A percentile compares a stretch with the other conserved stretches of the same genome.
Conservation (phyloP, 2,888 invertebrate species). For the Pterostichus madidus region DNA sequence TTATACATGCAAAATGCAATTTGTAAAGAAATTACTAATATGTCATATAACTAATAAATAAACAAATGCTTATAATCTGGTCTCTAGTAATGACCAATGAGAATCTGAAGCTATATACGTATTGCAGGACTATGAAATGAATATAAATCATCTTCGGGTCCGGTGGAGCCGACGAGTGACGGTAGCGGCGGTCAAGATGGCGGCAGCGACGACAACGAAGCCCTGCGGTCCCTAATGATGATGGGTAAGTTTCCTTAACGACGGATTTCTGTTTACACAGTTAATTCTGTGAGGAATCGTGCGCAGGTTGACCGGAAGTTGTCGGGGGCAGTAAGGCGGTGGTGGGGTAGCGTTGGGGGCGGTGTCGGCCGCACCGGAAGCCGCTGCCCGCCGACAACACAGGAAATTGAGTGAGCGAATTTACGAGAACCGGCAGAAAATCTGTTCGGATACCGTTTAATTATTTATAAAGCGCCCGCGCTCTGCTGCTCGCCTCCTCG, state of each 20-base stretch:
- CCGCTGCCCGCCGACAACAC: constrained; percentile 63
- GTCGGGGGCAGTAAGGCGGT: background rate
- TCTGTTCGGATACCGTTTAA: constrained; percentile 66
- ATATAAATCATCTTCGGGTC: constrained; percentile 10
- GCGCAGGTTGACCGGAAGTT: constrained; percentile 65
- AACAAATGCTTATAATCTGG: no score
- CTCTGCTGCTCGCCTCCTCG: constrained; percentile 1
- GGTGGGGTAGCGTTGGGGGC: background rate
- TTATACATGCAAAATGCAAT: no score
- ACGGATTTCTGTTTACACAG: constrained; percentile 57
- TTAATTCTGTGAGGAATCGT: constrained; percentile 57
- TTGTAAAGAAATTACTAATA: no score
- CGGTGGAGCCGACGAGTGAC: background rate
- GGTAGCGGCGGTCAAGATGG: background rate
- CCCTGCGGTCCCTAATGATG: constrained; percentile 36
- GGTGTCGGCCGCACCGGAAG: constrained; percentile 49
- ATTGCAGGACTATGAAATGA: background rate
- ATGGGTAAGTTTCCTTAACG: constrained; percentile 60
- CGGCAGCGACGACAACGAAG: background rate
- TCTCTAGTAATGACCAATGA: no score
- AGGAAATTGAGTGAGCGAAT: constrained; percentile 67
- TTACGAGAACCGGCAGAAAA: constrained; percentile 66
- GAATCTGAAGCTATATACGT: background rate
- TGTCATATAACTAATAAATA: no score
- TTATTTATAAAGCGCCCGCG: constrained; percentile 63